Conservation (phyloP, 2,797 vertebrate genomes). For the Bovichtus diacanthus region DNA sequence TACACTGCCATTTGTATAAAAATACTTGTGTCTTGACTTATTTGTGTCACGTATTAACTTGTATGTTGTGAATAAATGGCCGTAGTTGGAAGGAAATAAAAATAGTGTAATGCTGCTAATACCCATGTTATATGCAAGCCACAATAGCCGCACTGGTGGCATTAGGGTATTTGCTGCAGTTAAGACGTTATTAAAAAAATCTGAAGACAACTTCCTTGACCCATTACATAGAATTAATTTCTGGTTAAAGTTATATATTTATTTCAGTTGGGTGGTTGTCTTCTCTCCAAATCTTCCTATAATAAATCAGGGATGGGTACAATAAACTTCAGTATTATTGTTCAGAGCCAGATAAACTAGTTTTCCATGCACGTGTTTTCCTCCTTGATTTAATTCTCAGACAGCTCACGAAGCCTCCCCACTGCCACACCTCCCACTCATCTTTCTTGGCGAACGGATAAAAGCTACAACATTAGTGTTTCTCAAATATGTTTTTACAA, state of each 20-base stretch:
- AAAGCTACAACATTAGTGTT: neutral
- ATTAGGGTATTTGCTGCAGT: neutral
- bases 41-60: slow-evolving; percentile 45
- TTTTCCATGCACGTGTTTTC: neutral
- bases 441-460: neutral
- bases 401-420: neutral
- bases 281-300: neutral
- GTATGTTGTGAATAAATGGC: neutral
- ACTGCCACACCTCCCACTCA: neutral
- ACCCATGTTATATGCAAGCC: neutral
- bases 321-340: neutral
- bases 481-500: slow-evolving; percentile 20
- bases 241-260: neutral
- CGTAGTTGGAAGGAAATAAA: neutral
- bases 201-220: no score
- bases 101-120: neutral
- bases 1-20: slow-evolving; percentile 89
- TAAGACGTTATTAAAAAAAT: neutral
- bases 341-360: neutral
- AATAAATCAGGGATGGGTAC: neutral
- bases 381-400: neutral
- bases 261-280: neutral
- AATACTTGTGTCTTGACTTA: slow-evolving; percentile 65
- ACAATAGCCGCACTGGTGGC: neutral
- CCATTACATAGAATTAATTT: neutral